Conservation (phyloP, 2,888 invertebrate genomes). For the Drosophila macrospina region DNA sequence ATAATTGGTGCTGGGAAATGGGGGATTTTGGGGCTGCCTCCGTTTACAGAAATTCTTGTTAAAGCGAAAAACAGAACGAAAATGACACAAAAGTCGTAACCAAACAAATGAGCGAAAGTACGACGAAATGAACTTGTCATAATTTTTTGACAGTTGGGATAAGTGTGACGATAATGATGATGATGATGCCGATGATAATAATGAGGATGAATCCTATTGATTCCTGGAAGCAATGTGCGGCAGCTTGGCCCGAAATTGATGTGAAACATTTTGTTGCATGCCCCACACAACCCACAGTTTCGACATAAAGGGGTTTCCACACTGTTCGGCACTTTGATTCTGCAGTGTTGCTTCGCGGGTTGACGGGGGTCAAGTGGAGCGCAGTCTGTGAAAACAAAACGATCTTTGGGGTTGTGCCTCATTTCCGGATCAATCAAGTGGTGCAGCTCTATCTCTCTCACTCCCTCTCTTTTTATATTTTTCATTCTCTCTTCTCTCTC, state of each 20-base stretch:
- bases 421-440: conserved; percentile 76
- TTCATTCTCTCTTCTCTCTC: background rate
- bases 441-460: conserved; percentile 10
- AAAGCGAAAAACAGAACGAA: conserved; percentile 55
- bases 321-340: conserved; percentile 73
- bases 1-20: conserved; percentile 73
- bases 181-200: background rate
- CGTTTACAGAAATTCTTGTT: conserved; percentile 69
- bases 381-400: conserved; percentile 77
- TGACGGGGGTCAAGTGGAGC: conserved; percentile 69
- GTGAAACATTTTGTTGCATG: conserved; percentile 74
- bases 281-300: conserved; percentile 13
- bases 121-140: conserved; percentile 83
- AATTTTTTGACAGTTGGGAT: conserved; percentile 81
- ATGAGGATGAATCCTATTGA: conserved; percentile 33
- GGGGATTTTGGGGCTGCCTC: conserved; percentile 32
- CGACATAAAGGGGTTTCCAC: conserved; percentile 39
- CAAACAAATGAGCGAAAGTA: conserved; percentile 77
- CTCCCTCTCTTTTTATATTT: background rate
- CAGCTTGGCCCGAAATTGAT: conserved; percentile 58
- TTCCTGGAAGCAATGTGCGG: conserved; percentile 50
- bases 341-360: conserved; percentile 48
- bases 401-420: conserved; percentile 56
- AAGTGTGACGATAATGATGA: conserved; percentile 46
- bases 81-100: conserved; percentile 41